Evolutionary conservation across 2,888 invertebrate species (phyloP), one percentile per base, ranked within the genome.

Genomic region (Lycaena phlaeas): DNA sequence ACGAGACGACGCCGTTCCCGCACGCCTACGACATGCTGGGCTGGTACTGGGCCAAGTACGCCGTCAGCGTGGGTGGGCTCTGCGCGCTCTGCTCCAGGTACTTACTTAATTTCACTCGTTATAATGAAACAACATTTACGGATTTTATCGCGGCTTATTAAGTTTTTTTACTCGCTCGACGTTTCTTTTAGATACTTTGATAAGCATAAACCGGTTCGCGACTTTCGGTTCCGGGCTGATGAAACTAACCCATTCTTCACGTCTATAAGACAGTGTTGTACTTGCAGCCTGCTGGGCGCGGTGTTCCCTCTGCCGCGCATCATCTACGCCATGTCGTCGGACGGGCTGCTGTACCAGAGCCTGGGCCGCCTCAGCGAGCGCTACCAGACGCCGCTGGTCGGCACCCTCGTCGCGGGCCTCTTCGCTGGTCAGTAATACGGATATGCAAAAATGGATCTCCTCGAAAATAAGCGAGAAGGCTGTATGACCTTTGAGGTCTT

Each of bases 291-390:
- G 38, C 87, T 95, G 56, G 95, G 95, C 2, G 90, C 93, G 0
- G 92, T 95, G 87, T 95, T 92, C 62, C 94, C 95, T 0, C 72
- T 96, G 29, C 95, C 96, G 0, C 87, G 96, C 46, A 91, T 95
- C 38, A 90, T 95, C 36, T 96, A 95, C 73, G 92, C 95, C 15
- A 95, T 96, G 95, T 90, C 95, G 0, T 86, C 89, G 6, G 96
- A 96, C 67, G 95, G 95, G 0, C 76, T 96, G 14, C 86, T 96
- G 53, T 96, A 93, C 74, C 82, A 87, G 46, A 91, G 88, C 69
- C 78, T 94, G 68, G 92, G 94, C 1, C 85, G 85, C 44, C 90
- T 96, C 4, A 89, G 88, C 71, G 84, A 87, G 14, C 86, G 87
- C 49, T 94, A 91, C 61, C 92, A 93, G 54, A 93, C 94, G 1